phyloP scores from a whole-genome alignment of 2,888 invertebrate genomes.

The Rhabditoides inermis region DNA sequence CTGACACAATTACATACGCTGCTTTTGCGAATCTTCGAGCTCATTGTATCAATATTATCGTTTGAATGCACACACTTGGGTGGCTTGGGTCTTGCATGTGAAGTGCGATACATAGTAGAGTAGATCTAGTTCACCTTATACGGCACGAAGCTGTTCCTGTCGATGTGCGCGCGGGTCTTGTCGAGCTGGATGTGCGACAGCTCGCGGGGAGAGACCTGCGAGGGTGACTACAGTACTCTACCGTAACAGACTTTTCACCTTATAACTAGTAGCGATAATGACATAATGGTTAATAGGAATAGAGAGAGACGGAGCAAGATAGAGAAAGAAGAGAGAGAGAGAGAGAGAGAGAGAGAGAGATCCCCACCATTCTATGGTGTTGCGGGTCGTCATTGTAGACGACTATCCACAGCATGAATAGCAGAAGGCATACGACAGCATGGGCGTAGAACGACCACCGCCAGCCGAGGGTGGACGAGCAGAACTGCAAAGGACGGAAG shows the following conservation, averaged over 20 bases:
- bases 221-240: background rate
- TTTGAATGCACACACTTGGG: too few relatives aligned
- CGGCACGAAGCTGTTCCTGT: constrained; percentile 28
- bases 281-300: background rate
- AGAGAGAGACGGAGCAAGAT: background rate
- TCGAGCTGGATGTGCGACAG: constrained; percentile 27
- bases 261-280: too few relatives aligned
- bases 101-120: background rate
- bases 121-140: constrained; percentile 12
- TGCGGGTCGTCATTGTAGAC: constrained; percentile 19
- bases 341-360: background rate
- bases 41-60: too few relatives aligned
- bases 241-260: background rate
- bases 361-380: constrained; percentile 9
- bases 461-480: constrained; percentile 31
- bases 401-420: constrained; percentile 17
- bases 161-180: constrained; percentile 28
- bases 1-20: background rate
- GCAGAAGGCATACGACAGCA: constrained; percentile 8
- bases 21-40: too few relatives aligned
- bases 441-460: constrained; percentile 39
- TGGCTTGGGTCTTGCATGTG: too few relatives aligned
- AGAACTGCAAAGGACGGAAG: constrained; percentile 16
- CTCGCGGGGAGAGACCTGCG: constrained; percentile 18
- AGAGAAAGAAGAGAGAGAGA: background rate